Base-by-base conservation (phyloP, 2,888 invertebrate genomes). In the Sympetrum striolatum region DNA sequence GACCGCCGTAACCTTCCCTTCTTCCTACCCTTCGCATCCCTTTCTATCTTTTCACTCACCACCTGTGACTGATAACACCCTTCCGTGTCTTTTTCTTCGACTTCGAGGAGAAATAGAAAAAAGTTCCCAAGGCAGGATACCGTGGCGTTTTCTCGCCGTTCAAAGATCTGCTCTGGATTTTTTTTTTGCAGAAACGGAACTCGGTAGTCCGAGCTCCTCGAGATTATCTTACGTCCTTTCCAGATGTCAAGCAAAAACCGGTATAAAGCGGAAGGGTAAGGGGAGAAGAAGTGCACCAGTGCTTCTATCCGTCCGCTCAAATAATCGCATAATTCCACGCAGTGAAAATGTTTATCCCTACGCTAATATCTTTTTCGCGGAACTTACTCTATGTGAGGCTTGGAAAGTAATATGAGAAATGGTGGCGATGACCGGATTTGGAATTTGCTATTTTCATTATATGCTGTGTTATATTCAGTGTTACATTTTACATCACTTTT, bases 211-310 rank as follows among this genome's bases (percentile, higher is more conserved):
- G 60, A 86, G 60, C 60, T 35, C 37, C 60, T 64, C 37, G 60
- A 86, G 86, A 86, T 86, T 60, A 86, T 86, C 86, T 86, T 60
- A 86, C 86, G 60, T 86, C 86, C 82, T 53, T 82, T 82, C 82
- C 86, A 86, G 86, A 86, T 86, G 86, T 86, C 60, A 82, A 53
- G 81, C 31, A 31, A 53, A 82, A 82, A 82, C 86, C 60, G 58
- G 86, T 86, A 86, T 35, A 60, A 58, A 64, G 60, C 86, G 86
- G 60, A 86, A 86, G 86, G 86, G 37, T 86, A 64, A 86, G 86
- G 86, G 86, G 86, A 37, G 60, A 64, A 64, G 25, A 73, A 73
- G 73, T 73, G 31, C 25, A 10, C 73, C 73, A 14, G 25, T 22
- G 73, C 31, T 73, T 25, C 44, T 44, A 44, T 44, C 44, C 73